Conservation (phyloP, 2,888 invertebrate genomes). For the Priocnemis perturbator region DNA sequence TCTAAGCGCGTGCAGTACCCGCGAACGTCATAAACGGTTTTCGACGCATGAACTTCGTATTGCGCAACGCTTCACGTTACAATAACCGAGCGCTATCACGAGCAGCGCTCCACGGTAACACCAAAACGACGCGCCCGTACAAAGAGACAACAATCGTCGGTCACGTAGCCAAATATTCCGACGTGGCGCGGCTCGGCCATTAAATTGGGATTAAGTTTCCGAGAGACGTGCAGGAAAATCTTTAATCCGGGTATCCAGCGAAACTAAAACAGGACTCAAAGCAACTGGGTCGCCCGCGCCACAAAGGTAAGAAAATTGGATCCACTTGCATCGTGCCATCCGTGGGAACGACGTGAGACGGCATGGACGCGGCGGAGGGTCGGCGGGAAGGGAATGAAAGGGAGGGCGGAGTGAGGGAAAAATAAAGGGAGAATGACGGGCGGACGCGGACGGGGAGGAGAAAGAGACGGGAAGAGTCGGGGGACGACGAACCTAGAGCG, state of each 20-base stretch:
- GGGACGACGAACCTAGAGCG: too few relatives aligned
- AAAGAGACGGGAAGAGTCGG: not conserved
- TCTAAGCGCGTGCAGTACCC: too few relatives aligned
- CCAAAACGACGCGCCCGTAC: too few relatives aligned
- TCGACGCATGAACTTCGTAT: too few relatives aligned
- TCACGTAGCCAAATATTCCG: not conserved
- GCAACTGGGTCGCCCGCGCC: slow-evolving; percentile 14
- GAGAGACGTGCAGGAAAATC: slow-evolving; percentile 17
- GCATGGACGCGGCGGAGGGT: not conserved
- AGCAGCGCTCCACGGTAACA: too few relatives aligned
- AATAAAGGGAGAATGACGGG: not conserved
- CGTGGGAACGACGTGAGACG: slow-evolving; percentile 8
- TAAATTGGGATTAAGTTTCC: slow-evolving; percentile 2
- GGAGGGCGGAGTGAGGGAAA: not conserved
- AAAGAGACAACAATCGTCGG: too few relatives aligned
- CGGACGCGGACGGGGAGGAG: not conserved
- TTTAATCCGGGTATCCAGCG: slow-evolving; percentile 28
- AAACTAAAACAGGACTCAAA: slow-evolving; percentile 14
- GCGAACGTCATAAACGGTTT: too few relatives aligned
- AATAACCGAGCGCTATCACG: too few relatives aligned
- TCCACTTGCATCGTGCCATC: slow-evolving; percentile 21
- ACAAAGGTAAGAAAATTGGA: slow-evolving; percentile 39
- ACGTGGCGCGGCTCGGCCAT: not conserved
- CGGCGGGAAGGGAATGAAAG: not conserved
- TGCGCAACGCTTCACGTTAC: too few relatives aligned